A percentile compares a stretch with the other conserved stretches of the same genome.
Conservation (phyloP, 2,113 vertebrate genomes). For the Himantopus leucocephalus region DNA sequence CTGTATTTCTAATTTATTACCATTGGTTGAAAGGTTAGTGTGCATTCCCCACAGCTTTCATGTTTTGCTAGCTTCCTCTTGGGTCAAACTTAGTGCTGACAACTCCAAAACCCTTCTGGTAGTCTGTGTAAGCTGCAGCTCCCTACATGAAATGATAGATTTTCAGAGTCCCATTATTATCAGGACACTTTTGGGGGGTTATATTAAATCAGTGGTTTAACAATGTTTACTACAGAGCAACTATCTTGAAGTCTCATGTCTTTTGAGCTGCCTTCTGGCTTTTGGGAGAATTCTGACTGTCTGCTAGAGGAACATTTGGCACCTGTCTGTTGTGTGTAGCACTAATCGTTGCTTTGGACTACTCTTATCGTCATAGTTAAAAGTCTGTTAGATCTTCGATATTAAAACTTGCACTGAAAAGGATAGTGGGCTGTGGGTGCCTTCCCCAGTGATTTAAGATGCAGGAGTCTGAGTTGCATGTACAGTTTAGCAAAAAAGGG, state of each 20-base stretch:
- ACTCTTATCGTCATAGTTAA: background rate
- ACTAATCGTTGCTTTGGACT: background rate
- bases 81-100: background rate
- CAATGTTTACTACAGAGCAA: background rate
- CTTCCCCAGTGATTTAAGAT: background rate
- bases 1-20: slow-evolving; percentile 72
- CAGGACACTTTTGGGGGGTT: background rate
- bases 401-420: slow-evolving; percentile 4
- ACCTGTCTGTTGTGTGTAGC: background rate
- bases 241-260: background rate
- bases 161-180: background rate
- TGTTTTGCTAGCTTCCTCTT: slow-evolving; percentile 18
- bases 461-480: background rate
- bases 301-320: background rate
- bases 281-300: background rate
- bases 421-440: background rate
- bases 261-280: background rate
- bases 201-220: background rate
- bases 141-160: background rate
- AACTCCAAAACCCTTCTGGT: background rate
- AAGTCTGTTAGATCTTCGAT: background rate
- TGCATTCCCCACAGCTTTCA: background rate
- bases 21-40: background rate
- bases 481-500: slow-evolving; percentile 28
- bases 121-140: background rate